Percentiles rank a stretch among this genome's conserved stretches.
Evolutionary conservation across 1,140 invertebrate genomes (phyloP).

Genomic region (Fopius arisanus): DNA sequence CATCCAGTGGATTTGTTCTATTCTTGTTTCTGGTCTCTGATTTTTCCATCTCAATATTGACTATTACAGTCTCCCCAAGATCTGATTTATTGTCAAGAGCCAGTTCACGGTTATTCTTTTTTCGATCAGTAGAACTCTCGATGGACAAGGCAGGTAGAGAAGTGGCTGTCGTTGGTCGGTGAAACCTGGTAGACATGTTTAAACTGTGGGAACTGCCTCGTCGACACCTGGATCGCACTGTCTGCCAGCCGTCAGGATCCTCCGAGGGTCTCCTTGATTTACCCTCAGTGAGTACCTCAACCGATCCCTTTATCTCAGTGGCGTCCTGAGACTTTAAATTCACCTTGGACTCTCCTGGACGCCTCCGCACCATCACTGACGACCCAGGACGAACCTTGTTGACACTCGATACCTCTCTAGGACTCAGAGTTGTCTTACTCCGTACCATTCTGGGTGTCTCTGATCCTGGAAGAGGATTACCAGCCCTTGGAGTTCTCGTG

Average conservation of each 20-base stretch:
- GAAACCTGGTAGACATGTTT: conserved; percentile 63
- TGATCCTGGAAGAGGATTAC: conserved; percentile 29
- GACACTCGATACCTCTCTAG: conserved; percentile 39
- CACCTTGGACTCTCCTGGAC: conserved; percentile 36
- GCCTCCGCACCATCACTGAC: conserved; percentile 47
- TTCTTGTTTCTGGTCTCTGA: conserved; percentile 29
- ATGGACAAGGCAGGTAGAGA: conserved; percentile 68
- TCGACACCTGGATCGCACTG: conserved; percentile 67
- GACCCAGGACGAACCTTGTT: conserved; percentile 48
- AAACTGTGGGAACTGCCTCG: conserved; percentile 59
- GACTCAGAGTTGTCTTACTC: conserved; percentile 59
- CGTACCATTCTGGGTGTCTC: conserved; percentile 53
- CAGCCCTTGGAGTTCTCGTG: conserved; percentile 51
- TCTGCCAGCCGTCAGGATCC: conserved; percentile 72
- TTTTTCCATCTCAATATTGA: conserved; percentile 48
- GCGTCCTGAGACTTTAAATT: conserved; percentile 26
- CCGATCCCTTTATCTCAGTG: conserved; percentile 49
- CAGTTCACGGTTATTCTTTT: conserved; percentile 49
- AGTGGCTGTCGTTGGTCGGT: conserved; percentile 66
- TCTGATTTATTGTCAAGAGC: conserved; percentile 42
- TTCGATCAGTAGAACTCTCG: conserved; percentile 58
- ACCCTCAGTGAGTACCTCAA: conserved; percentile 50
- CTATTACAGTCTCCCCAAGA: neutral
- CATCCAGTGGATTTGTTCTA: conserved; percentile 17
- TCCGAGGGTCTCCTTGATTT: conserved; percentile 42